phyloP scores from a whole-genome alignment of 2,797 vertebrate genomes.

The Eptatretus atami region DNA sequence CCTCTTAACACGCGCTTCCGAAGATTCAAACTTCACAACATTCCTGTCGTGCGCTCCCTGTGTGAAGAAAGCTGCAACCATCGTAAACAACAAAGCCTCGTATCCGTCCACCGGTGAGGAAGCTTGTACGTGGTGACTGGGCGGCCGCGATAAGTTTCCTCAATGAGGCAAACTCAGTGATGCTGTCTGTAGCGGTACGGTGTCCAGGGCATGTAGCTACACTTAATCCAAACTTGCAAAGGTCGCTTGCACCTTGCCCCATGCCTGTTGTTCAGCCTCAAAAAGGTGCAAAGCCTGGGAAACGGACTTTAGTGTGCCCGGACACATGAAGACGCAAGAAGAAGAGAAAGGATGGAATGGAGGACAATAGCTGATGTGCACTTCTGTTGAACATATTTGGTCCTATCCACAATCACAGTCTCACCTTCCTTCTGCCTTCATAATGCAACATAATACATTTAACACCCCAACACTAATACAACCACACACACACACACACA shows the following conservation, averaged over 20 bases:
- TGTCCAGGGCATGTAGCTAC: constrained; percentile 99
- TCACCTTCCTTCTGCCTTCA: not conserved
- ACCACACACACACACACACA: not conserved
- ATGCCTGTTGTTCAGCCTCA: constrained; percentile 93
- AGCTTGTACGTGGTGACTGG: constrained; percentile 86
- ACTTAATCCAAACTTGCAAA: constrained; percentile 92
- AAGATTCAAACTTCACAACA: constrained; percentile 92
- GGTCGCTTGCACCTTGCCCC: constrained; percentile 98
- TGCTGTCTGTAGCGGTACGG: constrained; percentile 85
- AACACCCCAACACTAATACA: not conserved
- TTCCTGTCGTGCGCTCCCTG: constrained; percentile 91
- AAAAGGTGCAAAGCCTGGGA: constrained; percentile 83
- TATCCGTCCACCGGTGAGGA: constrained; percentile 79
- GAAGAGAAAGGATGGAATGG: constrained; percentile 10
- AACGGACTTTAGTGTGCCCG: constrained; percentile 91
- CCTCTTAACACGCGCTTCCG: constrained; percentile 98
- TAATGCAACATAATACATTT: not conserved
- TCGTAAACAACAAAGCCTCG: constrained; percentile 95
- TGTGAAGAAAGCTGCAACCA: constrained; percentile 94
- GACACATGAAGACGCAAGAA: constrained; percentile 88
- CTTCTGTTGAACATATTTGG: no score
- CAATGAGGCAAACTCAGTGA: constrained; percentile 77
- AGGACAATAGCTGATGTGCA: not conserved
- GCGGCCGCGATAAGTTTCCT: constrained; percentile 75
- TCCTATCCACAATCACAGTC: no score